Conservation (phyloP, 1,140 invertebrate genomes). For the Leptonema lineaticorne region DNA sequence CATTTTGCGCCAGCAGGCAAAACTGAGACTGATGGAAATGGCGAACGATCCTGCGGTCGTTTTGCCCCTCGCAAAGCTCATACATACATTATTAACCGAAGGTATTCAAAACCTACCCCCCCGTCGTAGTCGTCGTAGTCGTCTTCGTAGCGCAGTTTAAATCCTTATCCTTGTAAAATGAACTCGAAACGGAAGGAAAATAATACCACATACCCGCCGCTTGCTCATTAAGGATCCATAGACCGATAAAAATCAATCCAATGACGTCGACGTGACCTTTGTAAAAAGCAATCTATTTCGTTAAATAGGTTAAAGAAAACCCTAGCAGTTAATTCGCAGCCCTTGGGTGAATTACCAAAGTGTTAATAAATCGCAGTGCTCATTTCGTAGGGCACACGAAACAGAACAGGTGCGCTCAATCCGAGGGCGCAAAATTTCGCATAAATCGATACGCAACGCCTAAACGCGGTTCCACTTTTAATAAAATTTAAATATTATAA, state of each 20-base stretch:
- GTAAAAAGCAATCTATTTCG: slow-evolving; percentile 6
- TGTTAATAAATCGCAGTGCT: too few relatives aligned
- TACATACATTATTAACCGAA: neutral
- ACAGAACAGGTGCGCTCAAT: too few relatives aligned
- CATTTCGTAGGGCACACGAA: too few relatives aligned
- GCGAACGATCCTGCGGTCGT: neutral
- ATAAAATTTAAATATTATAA: too few relatives aligned
- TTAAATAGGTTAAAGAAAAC: neutral
- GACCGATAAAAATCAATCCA: too few relatives aligned
- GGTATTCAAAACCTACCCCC: neutral
- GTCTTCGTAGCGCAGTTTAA: neutral
- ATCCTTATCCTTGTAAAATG: neutral
- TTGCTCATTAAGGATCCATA: too few relatives aligned
- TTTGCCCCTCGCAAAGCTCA: neutral
- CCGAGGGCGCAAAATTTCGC: too few relatives aligned
- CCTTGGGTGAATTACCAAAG: neutral
- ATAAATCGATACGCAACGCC: too few relatives aligned
- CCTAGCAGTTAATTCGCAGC: neutral
- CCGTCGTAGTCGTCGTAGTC: too few relatives aligned
- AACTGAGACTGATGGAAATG: neutral
- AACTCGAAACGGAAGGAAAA: neutral
- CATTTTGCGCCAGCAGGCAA: too few relatives aligned
- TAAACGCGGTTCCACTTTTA: too few relatives aligned
- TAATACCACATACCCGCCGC: too few relatives aligned
- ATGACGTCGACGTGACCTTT: slow-evolving; percentile 3